Evolutionary conservation across 2,888 invertebrate genomes (phyloP).

Genomic region (Pollenia angustigena): DNA sequence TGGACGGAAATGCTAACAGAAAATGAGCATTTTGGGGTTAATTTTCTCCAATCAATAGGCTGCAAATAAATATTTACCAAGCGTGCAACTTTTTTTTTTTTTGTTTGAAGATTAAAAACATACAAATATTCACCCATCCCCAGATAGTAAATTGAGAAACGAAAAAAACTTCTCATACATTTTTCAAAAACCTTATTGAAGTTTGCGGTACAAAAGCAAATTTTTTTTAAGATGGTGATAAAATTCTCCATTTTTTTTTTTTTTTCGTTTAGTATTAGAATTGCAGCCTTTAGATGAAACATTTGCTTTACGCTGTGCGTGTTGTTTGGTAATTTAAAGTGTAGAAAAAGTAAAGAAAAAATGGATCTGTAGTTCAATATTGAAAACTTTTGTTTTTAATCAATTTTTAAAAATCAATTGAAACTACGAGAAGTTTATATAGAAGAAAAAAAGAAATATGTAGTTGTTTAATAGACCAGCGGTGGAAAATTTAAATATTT

Average conservation of each 20-base stretch:
- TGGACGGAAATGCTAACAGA: background rate
- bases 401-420: conserved; percentile 15
- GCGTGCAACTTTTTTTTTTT: conserved; percentile 1
- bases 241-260: conserved; percentile 4
- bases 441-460: background rate
- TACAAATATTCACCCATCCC: background rate
- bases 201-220: background rate
- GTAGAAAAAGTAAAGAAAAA: background rate
- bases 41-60: conserved; percentile 18
- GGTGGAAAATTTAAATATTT: no score
- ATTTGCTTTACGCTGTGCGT: conserved; percentile 38
- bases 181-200: background rate
- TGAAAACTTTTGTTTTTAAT: conserved; percentile 10
- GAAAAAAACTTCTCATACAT: conserved; percentile 18
- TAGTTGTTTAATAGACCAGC: background rate
- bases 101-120: background rate
- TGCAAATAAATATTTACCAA: conserved; percentile 24
- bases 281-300: background rate
- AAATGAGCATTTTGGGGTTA: background rate
- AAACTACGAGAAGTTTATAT: background rate
- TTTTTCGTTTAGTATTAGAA: background rate
- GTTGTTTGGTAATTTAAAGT: conserved; percentile 43
- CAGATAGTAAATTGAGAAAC: background rate
- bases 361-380: background rate
- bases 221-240: conserved; percentile 7